These are phyloP conservation scores for Prunella himalayana DNA, from an alignment of 2,113 vertebrate species.

Conservation along the genomic window DNA sequence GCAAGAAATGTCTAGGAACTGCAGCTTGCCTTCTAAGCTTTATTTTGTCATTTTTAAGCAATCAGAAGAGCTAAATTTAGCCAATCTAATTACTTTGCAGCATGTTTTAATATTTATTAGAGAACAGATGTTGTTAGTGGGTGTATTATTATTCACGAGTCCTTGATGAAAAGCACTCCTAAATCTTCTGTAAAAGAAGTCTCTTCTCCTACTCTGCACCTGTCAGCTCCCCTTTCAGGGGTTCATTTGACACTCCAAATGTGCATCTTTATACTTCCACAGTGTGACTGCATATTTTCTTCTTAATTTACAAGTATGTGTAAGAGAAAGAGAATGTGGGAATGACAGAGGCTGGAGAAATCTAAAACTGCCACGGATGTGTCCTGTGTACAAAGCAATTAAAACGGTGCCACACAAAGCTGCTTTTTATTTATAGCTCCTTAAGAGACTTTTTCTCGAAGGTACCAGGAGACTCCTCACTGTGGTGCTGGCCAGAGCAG, in stretches of 20 bases:
- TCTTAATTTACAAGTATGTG: background rate
- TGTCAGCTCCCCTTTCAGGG: constrained; percentile 16
- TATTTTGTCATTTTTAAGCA: background rate
- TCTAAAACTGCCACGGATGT: background rate
- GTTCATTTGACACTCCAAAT: background rate
- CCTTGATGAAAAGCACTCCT: background rate
- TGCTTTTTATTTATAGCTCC: constrained; percentile 32
- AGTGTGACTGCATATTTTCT: background rate
- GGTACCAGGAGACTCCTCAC: background rate
- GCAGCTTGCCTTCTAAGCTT: background rate
- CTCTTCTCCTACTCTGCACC: constrained; percentile 24
- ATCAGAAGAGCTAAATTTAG: background rate
- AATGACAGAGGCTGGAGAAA: background rate
- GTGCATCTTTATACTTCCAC: background rate
- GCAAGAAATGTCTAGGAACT: background rate
- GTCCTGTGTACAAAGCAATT: background rate
- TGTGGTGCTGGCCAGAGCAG: background rate
- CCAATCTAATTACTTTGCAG: background rate
- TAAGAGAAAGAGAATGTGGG: background rate
- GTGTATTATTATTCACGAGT: background rate
- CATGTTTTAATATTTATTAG: constrained; percentile 20
- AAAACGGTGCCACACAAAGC: background rate
- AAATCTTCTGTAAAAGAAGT: background rate
- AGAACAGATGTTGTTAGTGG: background rate
- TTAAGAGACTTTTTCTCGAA: constrained; percentile 15